Evolutionary conservation across 92 coral and sea anemone species (phyloP).

Genomic region (Porites lobata): DNA sequence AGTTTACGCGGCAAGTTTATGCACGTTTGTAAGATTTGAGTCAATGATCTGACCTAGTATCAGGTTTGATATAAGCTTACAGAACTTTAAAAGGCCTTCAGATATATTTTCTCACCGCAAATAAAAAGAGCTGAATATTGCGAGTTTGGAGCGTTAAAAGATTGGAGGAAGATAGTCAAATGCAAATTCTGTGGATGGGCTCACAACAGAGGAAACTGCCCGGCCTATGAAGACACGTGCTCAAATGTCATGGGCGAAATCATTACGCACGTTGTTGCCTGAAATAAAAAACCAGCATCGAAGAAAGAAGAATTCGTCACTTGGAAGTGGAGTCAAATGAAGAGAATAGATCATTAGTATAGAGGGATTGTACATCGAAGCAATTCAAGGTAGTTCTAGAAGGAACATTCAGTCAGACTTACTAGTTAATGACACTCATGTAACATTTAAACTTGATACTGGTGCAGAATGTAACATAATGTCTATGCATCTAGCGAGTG

Average conservation of each 20-base stretch:
- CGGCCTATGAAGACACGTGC: constrained; percentile 46
- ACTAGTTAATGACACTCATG: constrained; percentile 29
- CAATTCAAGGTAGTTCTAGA: constrained; percentile 19
- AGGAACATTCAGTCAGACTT: constrained; percentile 45
- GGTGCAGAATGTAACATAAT: constrained; percentile 55
- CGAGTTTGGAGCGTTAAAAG: constrained; percentile 57
- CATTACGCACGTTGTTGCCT: constrained; percentile 63
- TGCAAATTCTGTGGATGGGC: constrained; percentile 65
- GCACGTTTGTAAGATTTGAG: too few relatives aligned
- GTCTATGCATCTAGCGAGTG: constrained; percentile 24
- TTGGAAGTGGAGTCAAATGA: constrained; percentile 22
- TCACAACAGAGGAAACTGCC: constrained; percentile 14
- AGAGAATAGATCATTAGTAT: background rate
- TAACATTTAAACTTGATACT: constrained; percentile 46
- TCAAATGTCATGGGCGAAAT: constrained; percentile 46
- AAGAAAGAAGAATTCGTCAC: constrained; percentile 43
- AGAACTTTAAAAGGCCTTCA: too few relatives aligned
- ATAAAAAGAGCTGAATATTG: constrained; percentile 23
- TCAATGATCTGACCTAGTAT: too few relatives aligned
- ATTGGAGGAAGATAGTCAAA: constrained; percentile 13
- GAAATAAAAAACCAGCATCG: constrained; percentile 13
- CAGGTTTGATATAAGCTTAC: too few relatives aligned
- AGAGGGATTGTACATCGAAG: constrained; percentile 43
- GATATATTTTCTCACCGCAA: too few relatives aligned
- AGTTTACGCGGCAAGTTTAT: too few relatives aligned